phyloP scores from a whole-genome alignment of 2,797 vertebrate species.

The Enteromius treurensis region DNA sequence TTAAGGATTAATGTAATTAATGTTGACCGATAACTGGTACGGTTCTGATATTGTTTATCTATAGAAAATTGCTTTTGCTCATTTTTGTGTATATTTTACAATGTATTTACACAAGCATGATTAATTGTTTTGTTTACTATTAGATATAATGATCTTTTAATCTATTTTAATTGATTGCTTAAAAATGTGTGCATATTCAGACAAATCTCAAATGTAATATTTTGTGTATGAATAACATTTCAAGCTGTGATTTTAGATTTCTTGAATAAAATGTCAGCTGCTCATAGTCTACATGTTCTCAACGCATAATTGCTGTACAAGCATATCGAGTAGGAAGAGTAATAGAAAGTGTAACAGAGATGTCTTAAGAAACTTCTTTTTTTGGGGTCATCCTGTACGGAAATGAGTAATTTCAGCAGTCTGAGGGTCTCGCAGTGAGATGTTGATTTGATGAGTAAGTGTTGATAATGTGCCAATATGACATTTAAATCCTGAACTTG shows the following conservation, averaged over 20 bases:
- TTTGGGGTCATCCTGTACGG: not conserved
- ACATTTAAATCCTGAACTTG: conserved; percentile 23
- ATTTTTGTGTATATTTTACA: not conserved
- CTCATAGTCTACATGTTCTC: not conserved
- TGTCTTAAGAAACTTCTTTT: not conserved
- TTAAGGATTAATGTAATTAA: not conserved
- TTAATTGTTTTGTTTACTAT: not conserved
- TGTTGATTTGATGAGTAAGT: conserved; percentile 16
- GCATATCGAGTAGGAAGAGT: not conserved
- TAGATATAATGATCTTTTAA: not conserved
- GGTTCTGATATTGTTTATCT: not conserved
- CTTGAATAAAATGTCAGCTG: not conserved
- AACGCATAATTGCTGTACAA: not conserved
- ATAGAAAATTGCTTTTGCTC: not conserved
- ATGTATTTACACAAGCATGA: not conserved
- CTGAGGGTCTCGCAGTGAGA: not conserved
- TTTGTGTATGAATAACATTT: not conserved
- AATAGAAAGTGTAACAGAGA: not conserved
- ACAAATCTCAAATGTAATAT: not conserved
- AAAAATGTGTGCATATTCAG: not conserved
- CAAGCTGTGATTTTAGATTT: not conserved
- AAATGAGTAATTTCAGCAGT: conserved; percentile 20
- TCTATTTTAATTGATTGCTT: not conserved
- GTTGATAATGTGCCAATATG: conserved; percentile 17
- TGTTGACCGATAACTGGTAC: not conserved